Conservation (phyloP, 2,113 vertebrate genomes). For the Shinisaurus crocodilurus region DNA sequence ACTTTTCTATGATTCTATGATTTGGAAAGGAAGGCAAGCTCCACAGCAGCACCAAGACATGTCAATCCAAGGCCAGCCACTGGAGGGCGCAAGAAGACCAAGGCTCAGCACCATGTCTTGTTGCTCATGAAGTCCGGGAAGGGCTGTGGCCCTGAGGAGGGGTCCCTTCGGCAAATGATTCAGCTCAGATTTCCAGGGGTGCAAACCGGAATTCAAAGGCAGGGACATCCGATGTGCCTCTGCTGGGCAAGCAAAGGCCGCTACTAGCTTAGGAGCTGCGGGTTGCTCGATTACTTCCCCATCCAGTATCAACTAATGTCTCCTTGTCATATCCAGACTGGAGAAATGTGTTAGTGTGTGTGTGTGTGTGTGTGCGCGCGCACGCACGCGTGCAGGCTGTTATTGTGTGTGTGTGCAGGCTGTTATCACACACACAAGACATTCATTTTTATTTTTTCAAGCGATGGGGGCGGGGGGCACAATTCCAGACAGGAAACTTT, state of each 20-base stretch:
- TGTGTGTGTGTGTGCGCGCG: background rate
- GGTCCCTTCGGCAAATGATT: no score
- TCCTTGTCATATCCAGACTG: background rate
- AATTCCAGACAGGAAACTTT: slow-evolving; percentile 9
- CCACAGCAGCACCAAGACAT: background rate
- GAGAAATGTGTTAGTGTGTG: background rate
- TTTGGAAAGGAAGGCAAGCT: background rate
- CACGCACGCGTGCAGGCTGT: no score
- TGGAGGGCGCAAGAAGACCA: background rate
- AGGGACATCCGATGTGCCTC: background rate
- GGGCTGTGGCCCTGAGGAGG: no score
- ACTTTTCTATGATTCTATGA: no score
- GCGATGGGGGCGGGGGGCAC: background rate
- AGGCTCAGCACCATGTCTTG: background rate
- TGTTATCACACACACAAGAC: no score
- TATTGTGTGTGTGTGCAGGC: no score
- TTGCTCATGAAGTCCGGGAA: no score
- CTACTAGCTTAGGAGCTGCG: background rate
- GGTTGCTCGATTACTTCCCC: background rate
- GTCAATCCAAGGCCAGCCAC: background rate
- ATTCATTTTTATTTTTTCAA: background rate
- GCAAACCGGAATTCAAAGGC: background rate
- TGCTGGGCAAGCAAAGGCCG: background rate
- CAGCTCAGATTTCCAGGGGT: background rate
- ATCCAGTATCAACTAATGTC: background rate